These are phyloP conservation scores for Seladonia tumulorum DNA, from an alignment of 2,888 invertebrate species.

Conservation along the genomic window DNA sequence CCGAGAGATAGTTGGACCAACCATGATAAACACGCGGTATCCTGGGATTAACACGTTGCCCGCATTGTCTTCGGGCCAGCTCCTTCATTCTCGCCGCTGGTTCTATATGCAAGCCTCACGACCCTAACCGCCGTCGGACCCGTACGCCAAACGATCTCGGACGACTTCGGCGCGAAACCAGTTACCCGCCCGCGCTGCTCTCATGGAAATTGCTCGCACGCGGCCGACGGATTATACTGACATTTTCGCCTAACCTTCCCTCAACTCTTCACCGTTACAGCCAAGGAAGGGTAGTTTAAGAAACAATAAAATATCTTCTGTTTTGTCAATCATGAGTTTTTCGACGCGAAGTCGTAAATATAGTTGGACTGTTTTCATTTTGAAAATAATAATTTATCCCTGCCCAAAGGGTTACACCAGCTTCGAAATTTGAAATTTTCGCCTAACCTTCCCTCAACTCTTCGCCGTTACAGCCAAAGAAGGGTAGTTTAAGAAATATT, in stretches of 20 bases:
- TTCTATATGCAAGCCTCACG: not conserved
- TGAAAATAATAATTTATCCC: too few species aligned
- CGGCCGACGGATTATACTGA: not conserved
- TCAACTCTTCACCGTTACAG: not conserved
- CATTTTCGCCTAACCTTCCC: not conserved
- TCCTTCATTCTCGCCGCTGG: conserved; percentile 6
- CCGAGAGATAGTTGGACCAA: conserved; percentile 60
- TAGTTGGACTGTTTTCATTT: too few species aligned
- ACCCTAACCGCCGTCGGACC: not conserved
- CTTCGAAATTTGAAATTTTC: too few species aligned
- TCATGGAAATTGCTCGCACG: conserved; percentile 5
- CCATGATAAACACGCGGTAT: conserved; percentile 71
- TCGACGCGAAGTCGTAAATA: too few species aligned
- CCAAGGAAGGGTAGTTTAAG: too few species aligned
- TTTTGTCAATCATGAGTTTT: too few species aligned
- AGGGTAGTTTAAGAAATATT: too few species aligned
- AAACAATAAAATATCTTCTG: too few species aligned
- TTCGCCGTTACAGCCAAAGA: too few species aligned
- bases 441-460: too few species aligned
- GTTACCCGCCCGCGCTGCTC: too few species aligned
- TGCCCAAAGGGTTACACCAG: too few species aligned
- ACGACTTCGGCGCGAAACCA: conserved; percentile 6
- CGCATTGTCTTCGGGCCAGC: conserved; percentile 65
- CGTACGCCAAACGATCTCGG: not conserved
- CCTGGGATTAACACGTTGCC: conserved; percentile 73